Percentiles rank a stretch among this genome's conserved stretches.
Evolutionary conservation across 2,113 vertebrate species (phyloP).

Genomic region (Elanus axillaris): DNA sequence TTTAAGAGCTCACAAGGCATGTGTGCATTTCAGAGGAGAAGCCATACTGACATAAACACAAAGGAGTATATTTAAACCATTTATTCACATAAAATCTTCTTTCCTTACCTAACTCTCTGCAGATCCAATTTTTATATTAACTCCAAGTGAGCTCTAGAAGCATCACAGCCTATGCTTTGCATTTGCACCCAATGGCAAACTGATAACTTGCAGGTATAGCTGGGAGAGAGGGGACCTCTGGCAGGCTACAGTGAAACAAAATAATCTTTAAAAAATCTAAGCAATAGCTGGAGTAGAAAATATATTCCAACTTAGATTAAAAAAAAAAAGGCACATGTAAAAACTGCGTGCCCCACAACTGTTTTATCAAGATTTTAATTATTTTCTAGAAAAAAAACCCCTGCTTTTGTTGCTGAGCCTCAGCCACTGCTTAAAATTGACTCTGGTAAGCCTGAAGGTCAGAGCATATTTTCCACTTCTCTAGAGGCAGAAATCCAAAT

Average conservation of each 20-base stretch:
- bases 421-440: background rate
- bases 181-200: background rate
- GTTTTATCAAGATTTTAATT: background rate
- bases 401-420: background rate
- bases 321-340: rapidly evolving
- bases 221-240: background rate
- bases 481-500: background rate
- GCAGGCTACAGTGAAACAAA: background rate
- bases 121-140: slow-evolving; percentile 19
- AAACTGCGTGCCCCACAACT: background rate
- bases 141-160: background rate
- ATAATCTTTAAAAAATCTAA: background rate
- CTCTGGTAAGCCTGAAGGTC: background rate
- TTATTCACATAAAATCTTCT: background rate
- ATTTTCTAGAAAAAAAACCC: background rate
- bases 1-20: background rate
- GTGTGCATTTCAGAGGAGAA: background rate
- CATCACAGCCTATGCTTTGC: background rate
- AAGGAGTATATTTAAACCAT: background rate
- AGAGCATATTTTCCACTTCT: background rate
- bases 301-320: background rate
- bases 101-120: background rate
- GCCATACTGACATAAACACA: background rate
- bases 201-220: background rate
- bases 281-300: background rate